Evolutionary conservation across 2,113 vertebrate species (phyloP), one percentile per base, ranked within the genome.

Genomic region (Brachirus orientalis): DNA sequence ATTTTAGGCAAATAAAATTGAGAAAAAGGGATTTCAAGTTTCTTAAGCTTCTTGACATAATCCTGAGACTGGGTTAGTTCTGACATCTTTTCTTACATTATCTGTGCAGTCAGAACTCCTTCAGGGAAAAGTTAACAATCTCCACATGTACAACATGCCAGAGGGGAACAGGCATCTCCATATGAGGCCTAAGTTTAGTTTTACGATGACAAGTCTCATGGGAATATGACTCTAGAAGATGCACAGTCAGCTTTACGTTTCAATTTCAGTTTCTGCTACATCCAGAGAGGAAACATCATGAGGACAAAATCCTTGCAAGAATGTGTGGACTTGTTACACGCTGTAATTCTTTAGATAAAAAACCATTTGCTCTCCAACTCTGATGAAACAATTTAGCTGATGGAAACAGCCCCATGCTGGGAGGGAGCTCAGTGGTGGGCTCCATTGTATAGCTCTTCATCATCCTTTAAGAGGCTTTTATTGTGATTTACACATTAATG

Each of bases 401-500:
- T 88, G 81, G 82, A 87, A 72, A 37, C 65, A 3, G 62, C 74
- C 80, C 63, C 88, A 78, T 77, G 80, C 85, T 79, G 88, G 72
- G 85, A 69, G 56, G 81, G 74, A 71, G 44, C 86, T 80, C 86
- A 58, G 70, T 73, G 72, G 86, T 72, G 63, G 82, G 72, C 69
- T 63, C 72, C 58, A 71, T 83, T 86, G 81, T 87, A 58, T 72
- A 40, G 86, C 79, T 80, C 84, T 85, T 87, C 85, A 88, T 89
- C 86, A 68, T 81, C 81, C 77, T 76, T 73, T 88, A 89, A 91
- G 86, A 86, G 77, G 82, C 86, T 90, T 89, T 89, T 72, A 83
- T 90, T 86, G 84, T 82, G 80, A 90, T 90, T 90, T 90, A 85
- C 88, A 90, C 85, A 83, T 86, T 89, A 90, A 91, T 84, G 84